A percentile compares a stretch with the other conserved stretches of the same genome.
Evolutionary conservation across 2,888 invertebrate species (phyloP).

Genomic region (Nycteola revayana): DNA sequence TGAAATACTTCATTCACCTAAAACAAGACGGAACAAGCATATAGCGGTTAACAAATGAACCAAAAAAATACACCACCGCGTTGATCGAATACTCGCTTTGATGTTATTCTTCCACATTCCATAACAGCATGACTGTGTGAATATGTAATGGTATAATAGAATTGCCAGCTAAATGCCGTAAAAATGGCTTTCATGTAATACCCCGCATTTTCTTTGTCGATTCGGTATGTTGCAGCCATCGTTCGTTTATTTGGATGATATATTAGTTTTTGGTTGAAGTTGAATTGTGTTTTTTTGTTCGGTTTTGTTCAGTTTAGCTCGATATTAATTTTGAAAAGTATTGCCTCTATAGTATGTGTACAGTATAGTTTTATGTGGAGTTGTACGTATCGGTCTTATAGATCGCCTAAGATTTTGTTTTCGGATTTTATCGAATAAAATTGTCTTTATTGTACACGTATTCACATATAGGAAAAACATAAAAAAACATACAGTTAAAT

Average conservation of each 20-base stretch:
- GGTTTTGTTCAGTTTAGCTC: no score
- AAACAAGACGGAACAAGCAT: constrained; percentile 43
- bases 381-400: no score
- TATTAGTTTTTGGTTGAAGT: constrained; percentile 10
- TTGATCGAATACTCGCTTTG: constrained; percentile 66
- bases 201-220: constrained; percentile 25
- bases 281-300: neutral
- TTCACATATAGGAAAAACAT: no score
- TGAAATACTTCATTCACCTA: constrained; percentile 21
- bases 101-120: constrained; percentile 46
- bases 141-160: constrained; percentile 59
- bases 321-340: no score
- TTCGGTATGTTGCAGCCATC: constrained; percentile 26
- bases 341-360: no score
- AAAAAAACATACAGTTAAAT: no score
- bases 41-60: constrained; percentile 66
- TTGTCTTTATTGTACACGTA: no score
- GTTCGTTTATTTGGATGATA: constrained; percentile 12
- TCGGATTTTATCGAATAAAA: no score
- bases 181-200: constrained; percentile 46
- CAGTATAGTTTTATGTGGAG: no score
- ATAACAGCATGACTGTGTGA: constrained; percentile 63
- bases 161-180: constrained; percentile 59
- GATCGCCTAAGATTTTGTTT: no score
- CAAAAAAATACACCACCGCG: constrained; percentile 60